Evolutionary conservation across 1,140 invertebrate genomes (phyloP), one percentile per base, ranked within the genome.

Genomic region (Polypedilum pembai): DNA sequence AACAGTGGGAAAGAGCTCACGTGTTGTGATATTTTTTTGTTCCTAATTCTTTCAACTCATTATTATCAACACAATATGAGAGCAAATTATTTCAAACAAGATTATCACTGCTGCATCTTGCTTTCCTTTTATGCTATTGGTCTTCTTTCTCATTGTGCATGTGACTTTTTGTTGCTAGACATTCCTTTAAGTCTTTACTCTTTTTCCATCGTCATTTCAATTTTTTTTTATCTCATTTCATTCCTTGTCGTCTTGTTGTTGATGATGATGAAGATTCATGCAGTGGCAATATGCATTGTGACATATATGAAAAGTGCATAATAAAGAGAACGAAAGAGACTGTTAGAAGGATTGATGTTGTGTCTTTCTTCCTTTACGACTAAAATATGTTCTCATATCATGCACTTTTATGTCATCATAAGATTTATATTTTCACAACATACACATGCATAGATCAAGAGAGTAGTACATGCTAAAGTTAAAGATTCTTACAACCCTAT

Each of bases 391-490:
- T 69, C 18, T 69, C 65, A 69, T 69, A 21, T 56, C 65, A 69
- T 69, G 65, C 65, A 69, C 17, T 69, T 66, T 69, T 69, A 69
- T 69, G 65, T 69, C 65, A 69, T 69, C 65, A 69, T 69, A 69
- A 69, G 65, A 69, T 69, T 69, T 69, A 69, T 69, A 21, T 69
- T 21, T 8, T 69, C 65, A 69, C 65, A 15, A 56, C 45, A 56
- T 45, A 15, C 8, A 45, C 41, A 45, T 45, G 15, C 10, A 56
- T 56, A 56, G 12, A 56, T 56, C n/a, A 56, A n/a, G 45, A 15
- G n/a, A 56, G 12, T 56, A 56, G 15, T 56, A 56, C 45, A 56
- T 56, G 12, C 45, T n/a, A n/a, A 56, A 56, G 12, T 4, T 56
- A 56, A 56, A 56, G 45, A 56, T 4, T 56, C n/a, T 4, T 56